Evolutionary conservation across 1,140 invertebrate species (phyloP).

Genomic region (Drosophila azteca): DNA sequence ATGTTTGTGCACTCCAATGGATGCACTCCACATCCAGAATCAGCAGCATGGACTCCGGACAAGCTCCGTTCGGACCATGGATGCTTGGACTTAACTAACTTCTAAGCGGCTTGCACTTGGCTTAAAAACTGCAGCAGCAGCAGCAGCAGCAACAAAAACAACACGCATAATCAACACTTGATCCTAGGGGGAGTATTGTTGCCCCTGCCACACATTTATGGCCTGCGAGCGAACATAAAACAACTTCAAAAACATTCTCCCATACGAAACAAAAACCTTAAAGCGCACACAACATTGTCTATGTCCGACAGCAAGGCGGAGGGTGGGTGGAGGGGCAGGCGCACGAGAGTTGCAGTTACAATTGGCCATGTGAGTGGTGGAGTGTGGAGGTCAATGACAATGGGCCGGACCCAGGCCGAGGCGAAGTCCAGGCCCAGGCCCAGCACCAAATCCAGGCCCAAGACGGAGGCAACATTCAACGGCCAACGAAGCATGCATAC

Average conservation of each 20-base stretch:
- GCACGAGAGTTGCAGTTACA: slow-evolving; percentile 73
- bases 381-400: slow-evolving; percentile 75
- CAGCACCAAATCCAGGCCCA: slow-evolving; percentile 34
- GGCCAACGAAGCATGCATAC: slow-evolving; percentile 76
- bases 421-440: slow-evolving; percentile 26
- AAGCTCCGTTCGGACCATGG: slow-evolving; percentile 37
- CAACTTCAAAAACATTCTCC: slow-evolving; percentile 55
- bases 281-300: slow-evolving; percentile 75
- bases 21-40: not conserved
- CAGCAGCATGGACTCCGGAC: slow-evolving; percentile 3
- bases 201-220: slow-evolving; percentile 46
- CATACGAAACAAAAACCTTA: slow-evolving; percentile 52
- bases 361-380: slow-evolving; percentile 47
- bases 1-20: not conserved
- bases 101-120: slow-evolving; percentile 54
- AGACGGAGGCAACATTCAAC: slow-evolving; percentile 45
- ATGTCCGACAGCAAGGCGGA: slow-evolving; percentile 22
- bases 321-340: not conserved
- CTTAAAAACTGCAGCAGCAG: slow-evolving; percentile 26
- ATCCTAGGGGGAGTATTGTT: slow-evolving; percentile 41
- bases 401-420: slow-evolving; percentile 8
- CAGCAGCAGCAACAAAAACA: slow-evolving; percentile 14
- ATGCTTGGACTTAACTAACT: slow-evolving; percentile 37
- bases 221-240: slow-evolving; percentile 50
- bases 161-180: slow-evolving; percentile 55